These are phyloP conservation scores for Marmota flaviventris DNA, from an alignment of 2,113 vertebrate species.

Conservation along the genomic window DNA sequence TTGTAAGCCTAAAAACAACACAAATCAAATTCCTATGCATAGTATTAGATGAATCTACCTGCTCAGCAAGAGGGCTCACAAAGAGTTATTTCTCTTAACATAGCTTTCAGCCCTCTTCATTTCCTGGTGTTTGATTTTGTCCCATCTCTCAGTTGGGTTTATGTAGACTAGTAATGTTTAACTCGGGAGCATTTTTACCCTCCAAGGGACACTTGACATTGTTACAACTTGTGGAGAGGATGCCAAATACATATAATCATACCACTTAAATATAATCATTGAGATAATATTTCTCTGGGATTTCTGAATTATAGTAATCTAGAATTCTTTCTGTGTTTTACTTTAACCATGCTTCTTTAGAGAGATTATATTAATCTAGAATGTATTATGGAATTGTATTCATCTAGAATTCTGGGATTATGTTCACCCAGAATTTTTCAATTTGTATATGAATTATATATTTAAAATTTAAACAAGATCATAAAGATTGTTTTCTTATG, in stretches of 20 bases:
- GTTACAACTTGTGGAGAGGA: background rate
- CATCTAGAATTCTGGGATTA: background rate
- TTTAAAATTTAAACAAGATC: background rate
- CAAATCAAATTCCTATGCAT: too few relatives aligned
- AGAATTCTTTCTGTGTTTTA: background rate
- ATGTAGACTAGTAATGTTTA: background rate
- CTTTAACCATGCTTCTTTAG: too few relatives aligned
- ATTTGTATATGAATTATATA: background rate
- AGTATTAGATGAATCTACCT: background rate
- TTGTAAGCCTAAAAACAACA: background rate
- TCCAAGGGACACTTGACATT: background rate
- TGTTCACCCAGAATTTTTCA: background rate
- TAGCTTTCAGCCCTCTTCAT: background rate
- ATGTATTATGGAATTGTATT: background rate
- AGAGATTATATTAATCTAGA: too few relatives aligned
- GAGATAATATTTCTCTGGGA: background rate
- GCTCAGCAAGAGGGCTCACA: background rate
- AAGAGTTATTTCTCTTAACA: background rate
- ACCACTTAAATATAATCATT: background rate
- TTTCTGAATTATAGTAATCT: background rate
- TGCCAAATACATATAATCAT: background rate
- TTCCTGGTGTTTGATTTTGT: background rate
- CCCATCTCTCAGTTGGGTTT: background rate
- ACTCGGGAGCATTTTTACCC: fast-evolving
- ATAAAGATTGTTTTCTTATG: background rate